Base-by-base conservation (phyloP, 2,113 vertebrate genomes). In the Centropus unirufus region DNA sequence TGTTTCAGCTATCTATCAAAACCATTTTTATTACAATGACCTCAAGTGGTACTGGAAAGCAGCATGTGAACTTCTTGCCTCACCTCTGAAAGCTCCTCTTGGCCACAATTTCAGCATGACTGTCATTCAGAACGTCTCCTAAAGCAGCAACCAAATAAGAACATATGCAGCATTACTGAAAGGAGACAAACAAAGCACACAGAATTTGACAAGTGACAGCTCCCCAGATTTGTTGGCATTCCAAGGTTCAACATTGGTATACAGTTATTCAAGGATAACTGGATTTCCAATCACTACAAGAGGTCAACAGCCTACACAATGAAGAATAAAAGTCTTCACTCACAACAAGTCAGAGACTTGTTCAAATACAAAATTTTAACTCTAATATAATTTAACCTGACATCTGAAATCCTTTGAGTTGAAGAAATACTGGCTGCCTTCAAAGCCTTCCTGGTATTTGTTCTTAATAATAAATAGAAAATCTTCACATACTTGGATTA, bases 111-210 rank as follows among this genome's bases (percentile, higher is more conserved):
- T 99, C 99, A 27, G 99, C 99, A 32, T 99, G 99, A 94, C 99
- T 99, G 97, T 99, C 99, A 58, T 99, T 99, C 44, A 99, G 97
- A 11, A 99, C 22, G 23, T 99, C 99, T 85, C 99, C 99, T 99
- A 94, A 32, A 90, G 73, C 87, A 97, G 93, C 81, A 95, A 70
- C 13, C 67, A 95, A 96, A 87, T 42, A 61, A n/a, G 67, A 72
- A 30, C 62, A 67, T 58, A 78, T 4, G 3, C 30, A 55, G 49
- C 12, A 52, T 47, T 68, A 82, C 26, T 46, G 44, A 82, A 74
- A 68, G 29, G n/a, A 86, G 34, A 75, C 1, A 6, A 52, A 63
- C 26, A 75, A 78, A 86, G 11, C 30, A 27, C 63, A 61, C 2
- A 18, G 11, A 76, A 76, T 59, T 40, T 30, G 16, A 69, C 40